phyloP scores from a whole-genome alignment of 2,113 vertebrate species.

The Neopipo cinnamomea region DNA sequence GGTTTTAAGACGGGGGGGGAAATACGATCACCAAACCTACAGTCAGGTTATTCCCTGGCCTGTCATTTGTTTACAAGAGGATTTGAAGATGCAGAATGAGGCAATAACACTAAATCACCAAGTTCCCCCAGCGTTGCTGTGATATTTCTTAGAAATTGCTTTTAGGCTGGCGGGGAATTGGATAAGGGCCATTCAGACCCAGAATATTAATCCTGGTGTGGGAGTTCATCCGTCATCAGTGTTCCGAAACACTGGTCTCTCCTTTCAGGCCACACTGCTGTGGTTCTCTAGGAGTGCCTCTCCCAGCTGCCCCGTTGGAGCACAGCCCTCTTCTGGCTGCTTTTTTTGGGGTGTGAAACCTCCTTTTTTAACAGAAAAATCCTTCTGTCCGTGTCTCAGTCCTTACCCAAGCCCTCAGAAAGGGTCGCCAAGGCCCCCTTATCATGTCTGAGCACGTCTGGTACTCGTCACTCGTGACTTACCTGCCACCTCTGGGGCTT shows the following conservation, averaged over 20 bases:
- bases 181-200: neutral
- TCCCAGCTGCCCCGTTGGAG: neutral
- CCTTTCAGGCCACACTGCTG: neutral
- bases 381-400: neutral
- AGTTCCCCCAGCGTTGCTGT: neutral
- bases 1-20: neutral
- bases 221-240: neutral
- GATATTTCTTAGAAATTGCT: neutral
- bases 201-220: neutral
- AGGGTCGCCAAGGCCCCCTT: neutral
- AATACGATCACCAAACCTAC: neutral
- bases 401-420: neutral
- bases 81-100: neutral
- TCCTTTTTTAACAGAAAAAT: neutral
- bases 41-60: neutral
- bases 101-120: neutral
- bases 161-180: neutral
- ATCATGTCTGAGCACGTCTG: neutral
- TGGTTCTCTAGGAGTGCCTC: neutral
- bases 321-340: neutral
- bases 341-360: neutral
- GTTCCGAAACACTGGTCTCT: neutral
- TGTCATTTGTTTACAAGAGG: neutral
- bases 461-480: neutral
- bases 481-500: neutral